Evolutionary conservation across 2,797 vertebrate species (phyloP).

Genomic region (Acrocephalus scirpaceus): DNA sequence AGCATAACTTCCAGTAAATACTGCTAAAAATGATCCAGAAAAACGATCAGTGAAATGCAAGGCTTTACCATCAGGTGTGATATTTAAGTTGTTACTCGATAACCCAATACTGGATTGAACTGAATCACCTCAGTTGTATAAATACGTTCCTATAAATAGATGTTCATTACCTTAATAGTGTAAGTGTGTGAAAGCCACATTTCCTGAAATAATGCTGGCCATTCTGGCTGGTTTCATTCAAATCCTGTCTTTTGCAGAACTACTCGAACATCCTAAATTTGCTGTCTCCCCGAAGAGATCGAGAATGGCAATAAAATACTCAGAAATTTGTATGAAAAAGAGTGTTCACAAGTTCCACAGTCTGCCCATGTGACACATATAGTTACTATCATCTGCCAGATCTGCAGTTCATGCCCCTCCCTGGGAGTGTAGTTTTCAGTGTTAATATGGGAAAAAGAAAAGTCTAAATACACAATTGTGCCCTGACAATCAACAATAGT

Average conservation of each 20-base stretch:
- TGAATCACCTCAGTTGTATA: background rate
- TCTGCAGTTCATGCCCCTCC: slow-evolving; percentile 58
- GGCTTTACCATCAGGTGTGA: slow-evolving; percentile 1
- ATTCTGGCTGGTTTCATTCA: slow-evolving; percentile 56
- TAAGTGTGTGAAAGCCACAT: slow-evolving; percentile 39
- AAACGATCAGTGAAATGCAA: background rate
- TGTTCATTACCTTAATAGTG: slow-evolving; percentile 43
- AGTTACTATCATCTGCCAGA: slow-evolving; percentile 56
- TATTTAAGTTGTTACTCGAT: background rate
- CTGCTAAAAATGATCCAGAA: background rate
- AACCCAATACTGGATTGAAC: background rate
- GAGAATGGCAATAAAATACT: slow-evolving; percentile 65
- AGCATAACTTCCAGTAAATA: background rate
- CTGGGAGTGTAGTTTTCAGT: slow-evolving; percentile 61
- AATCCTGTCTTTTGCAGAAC: slow-evolving; percentile 58
- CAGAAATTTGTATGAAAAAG: slow-evolving; percentile 52
- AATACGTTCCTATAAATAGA: slow-evolving; percentile 52
- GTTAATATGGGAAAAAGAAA: slow-evolving; percentile 64
- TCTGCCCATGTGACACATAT: slow-evolving; percentile 27
- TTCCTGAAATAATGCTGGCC: slow-evolving; percentile 61
- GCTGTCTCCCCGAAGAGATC: slow-evolving; percentile 41
- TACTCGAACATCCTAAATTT: slow-evolving; percentile 44
- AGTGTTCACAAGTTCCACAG: slow-evolving; percentile 37
- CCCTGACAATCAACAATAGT: slow-evolving; percentile 51
- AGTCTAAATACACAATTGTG: slow-evolving; percentile 56